Conservation (phyloP, 1,140 invertebrate genomes). For the Zaprionus ornatus region DNA sequence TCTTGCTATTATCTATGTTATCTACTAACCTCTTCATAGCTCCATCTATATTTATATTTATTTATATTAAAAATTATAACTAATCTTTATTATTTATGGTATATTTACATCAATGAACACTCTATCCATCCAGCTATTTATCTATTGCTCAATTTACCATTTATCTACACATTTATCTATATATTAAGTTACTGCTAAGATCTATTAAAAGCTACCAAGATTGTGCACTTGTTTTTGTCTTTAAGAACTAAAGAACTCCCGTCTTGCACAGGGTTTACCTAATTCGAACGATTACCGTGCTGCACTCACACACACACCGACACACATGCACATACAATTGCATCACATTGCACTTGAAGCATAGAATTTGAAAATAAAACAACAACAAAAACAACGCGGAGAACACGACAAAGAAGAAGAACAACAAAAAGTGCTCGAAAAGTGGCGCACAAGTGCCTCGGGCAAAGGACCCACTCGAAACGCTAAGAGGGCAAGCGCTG, state of each 20-base stretch:
- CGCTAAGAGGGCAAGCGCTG: conserved; percentile 42
- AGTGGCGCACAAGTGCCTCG: conserved; percentile 60
- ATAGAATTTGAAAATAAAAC: conserved; percentile 15
- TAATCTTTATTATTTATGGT: no score
- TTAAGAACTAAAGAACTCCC: no score
- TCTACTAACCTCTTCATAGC: no score
- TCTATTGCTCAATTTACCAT: neutral
- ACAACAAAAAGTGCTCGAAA: conserved; percentile 29
- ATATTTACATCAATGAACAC: no score
- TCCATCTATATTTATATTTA: no score
- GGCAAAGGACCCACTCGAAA: conserved; percentile 62
- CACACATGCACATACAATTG: neutral
- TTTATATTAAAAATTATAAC: no score
- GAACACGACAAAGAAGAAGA: neutral
- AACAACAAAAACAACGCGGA: conserved; percentile 13
- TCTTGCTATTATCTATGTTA: no score
- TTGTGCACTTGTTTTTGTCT: no score
- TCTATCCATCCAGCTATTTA: neutral
- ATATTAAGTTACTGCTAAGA: neutral
- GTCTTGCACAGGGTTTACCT: conserved; percentile 1
- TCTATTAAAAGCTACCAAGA: no score
- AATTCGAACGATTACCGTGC: conserved; percentile 20
- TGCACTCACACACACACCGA: neutral
- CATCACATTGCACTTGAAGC: conserved; percentile 17
- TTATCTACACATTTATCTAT: neutral